phyloP scores from a whole-genome alignment of 2,888 invertebrate species.

The Cheilosia variabilis region DNA sequence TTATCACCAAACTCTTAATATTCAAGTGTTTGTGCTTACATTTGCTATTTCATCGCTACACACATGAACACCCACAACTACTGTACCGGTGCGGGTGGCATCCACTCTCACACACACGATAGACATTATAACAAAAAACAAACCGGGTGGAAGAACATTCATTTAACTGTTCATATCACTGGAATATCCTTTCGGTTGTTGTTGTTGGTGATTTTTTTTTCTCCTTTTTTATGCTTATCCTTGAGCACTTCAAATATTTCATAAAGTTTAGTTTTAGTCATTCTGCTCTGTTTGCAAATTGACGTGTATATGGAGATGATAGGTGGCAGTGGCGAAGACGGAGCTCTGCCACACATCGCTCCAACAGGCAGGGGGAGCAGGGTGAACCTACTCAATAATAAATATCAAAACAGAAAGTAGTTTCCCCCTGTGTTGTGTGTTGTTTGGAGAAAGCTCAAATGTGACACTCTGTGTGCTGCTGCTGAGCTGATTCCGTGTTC shows the following conservation, averaged over 20 bases:
- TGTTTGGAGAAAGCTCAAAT: constrained; percentile 8
- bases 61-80: constrained; percentile 48
- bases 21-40: constrained; percentile 72
- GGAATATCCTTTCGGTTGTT: constrained; percentile 55
- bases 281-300: constrained; percentile 65
- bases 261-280: constrained; percentile 72
- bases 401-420: constrained; percentile 18
- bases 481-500: neutral
- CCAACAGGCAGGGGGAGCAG: neutral
- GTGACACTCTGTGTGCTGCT: neutral
- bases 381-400: constrained; percentile 4
- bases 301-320: constrained; percentile 51
- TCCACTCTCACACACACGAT: constrained; percentile 26
- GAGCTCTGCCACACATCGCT: neutral
- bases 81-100: constrained; percentile 17
- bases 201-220: constrained; percentile 1
- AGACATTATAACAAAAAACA: constrained; percentile 68
- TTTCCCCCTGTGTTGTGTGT: neutral
- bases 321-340: constrained; percentile 9
- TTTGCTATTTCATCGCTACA: constrained; percentile 65
- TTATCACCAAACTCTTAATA: constrained; percentile 67
- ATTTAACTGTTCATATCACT: constrained; percentile 72
- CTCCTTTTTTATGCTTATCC: constrained; percentile 58
- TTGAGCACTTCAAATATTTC: constrained; percentile 69
- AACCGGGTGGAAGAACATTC: constrained; percentile 71